phyloP scores from a whole-genome alignment of 1,140 invertebrate species.

The Euura lappo region DNA sequence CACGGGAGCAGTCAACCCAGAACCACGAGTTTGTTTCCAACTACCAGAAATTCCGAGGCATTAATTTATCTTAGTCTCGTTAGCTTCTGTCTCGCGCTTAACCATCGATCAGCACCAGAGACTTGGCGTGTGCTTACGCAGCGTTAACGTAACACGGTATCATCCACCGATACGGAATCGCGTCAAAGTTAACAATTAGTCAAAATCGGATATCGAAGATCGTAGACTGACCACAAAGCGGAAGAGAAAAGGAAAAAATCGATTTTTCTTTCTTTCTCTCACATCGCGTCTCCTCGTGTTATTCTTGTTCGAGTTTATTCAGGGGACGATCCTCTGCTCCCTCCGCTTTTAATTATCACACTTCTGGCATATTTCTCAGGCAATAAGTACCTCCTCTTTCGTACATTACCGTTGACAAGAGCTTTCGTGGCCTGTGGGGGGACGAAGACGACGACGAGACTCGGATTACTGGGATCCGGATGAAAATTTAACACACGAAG shows the following conservation, averaged over 20 bases:
- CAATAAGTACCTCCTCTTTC: neutral
- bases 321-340: neutral
- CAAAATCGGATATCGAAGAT: no score
- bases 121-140: neutral
- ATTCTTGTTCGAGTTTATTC: neutral
- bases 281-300: no score
- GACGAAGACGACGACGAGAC: no score
- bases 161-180: no score
- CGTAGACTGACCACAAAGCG: no score
- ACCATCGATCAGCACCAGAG: conserved; percentile 1
- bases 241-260: no score
- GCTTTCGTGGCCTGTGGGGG: no score
- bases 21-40: conserved; percentile 29
- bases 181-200: no score
- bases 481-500: neutral
- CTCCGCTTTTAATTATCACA: neutral
- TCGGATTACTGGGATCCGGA: no score
- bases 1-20: neutral
- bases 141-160: no score
- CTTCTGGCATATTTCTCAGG: neutral
- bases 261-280: no score
- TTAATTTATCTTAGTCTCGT: conserved; percentile 45
- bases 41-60: conserved; percentile 35
- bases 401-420: neutral
- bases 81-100: conserved; percentile 14